A percentile compares a stretch with the other conserved stretches of the same genome.
phyloP scores from a whole-genome alignment of 1,140 invertebrate genomes.

The Papilio dardanus region DNA sequence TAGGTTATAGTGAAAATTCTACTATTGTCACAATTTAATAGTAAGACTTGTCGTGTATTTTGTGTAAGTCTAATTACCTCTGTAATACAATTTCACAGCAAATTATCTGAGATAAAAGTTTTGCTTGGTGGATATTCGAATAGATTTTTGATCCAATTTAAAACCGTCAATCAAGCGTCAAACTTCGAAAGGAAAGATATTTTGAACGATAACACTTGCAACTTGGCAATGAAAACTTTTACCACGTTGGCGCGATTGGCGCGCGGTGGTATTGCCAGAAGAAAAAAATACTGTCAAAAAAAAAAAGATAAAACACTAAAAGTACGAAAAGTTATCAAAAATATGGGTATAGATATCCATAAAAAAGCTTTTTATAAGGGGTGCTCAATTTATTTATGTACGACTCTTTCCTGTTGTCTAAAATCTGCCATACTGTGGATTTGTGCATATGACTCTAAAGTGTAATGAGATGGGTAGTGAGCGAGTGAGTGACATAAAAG shows the following conservation, averaged over 20 bases:
- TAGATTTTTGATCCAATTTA: constrained; percentile 18
- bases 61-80: constrained; percentile 8
- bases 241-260: constrained; percentile 2
- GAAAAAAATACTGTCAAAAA: not conserved
- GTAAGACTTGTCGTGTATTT: not conserved
- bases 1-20: constrained; percentile 7
- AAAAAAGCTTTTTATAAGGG: too few relatives aligned
- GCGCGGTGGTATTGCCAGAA: not conserved
- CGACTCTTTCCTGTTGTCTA: too few relatives aligned
- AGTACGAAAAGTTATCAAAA: not conserved
- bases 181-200: constrained; percentile 32
- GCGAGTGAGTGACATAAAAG: too few relatives aligned
- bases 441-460: too few relatives aligned
- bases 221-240: constrained; percentile 25
- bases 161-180: constrained; percentile 31
- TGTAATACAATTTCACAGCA: not conserved
- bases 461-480: too few relatives aligned
- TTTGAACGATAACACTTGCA: constrained; percentile 4
- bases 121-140: constrained; percentile 34
- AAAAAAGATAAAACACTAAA: not conserved
- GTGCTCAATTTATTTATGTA: too few relatives aligned
- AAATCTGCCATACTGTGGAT: too few relatives aligned
- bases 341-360: not conserved
- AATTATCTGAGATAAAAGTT: constrained; percentile 7
- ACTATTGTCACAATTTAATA: not conserved